Percentiles rank a stretch among this genome's conserved stretches.
These are phyloP conservation scores for Thomomys bottae DNA, from an alignment of 2,113 vertebrate genomes.

Conservation along the genomic window DNA sequence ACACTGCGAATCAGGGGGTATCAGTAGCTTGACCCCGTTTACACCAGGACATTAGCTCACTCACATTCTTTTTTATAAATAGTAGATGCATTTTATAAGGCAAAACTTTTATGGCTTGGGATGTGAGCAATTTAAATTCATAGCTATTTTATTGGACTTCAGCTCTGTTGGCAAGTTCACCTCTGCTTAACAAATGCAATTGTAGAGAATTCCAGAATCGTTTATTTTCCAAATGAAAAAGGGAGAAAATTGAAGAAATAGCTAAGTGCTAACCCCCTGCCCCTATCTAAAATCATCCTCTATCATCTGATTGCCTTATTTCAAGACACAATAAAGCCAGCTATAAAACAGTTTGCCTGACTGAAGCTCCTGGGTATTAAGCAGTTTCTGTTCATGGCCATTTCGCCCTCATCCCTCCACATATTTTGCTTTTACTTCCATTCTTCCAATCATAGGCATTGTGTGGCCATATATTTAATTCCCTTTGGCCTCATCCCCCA, in stretches of 20 bases:
- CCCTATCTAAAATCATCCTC: neutral
- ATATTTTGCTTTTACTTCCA: neutral
- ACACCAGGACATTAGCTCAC: neutral
- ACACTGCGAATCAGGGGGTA: neutral
- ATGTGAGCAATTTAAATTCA: slow-evolving; percentile 13
- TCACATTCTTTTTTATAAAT: neutral
- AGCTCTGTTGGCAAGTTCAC: slow-evolving; percentile 21
- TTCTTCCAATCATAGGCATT: neutral
- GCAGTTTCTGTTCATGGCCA: neutral
- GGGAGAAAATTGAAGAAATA: slow-evolving; percentile 29
- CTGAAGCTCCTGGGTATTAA: neutral
- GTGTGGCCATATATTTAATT: neutral
- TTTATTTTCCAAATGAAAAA: slow-evolving; percentile 37
- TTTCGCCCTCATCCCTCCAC: neutral
- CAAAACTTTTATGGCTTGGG: neutral
- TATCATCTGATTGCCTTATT: slow-evolving; percentile 9
- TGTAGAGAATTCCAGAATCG: slow-evolving; percentile 44
- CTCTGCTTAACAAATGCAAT: slow-evolving; percentile 38
- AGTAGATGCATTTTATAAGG: slow-evolving; percentile 17
- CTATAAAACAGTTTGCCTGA: neutral
- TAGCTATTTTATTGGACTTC: neutral
- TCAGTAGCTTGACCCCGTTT: neutral
- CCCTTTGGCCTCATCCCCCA: neutral
- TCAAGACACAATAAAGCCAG: neutral
- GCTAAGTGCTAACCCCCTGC: neutral